Percentiles rank a stretch among this genome's conserved stretches.
Conservation (phyloP, 2,113 vertebrate species). For the Eupsittula cactorum region DNA sequence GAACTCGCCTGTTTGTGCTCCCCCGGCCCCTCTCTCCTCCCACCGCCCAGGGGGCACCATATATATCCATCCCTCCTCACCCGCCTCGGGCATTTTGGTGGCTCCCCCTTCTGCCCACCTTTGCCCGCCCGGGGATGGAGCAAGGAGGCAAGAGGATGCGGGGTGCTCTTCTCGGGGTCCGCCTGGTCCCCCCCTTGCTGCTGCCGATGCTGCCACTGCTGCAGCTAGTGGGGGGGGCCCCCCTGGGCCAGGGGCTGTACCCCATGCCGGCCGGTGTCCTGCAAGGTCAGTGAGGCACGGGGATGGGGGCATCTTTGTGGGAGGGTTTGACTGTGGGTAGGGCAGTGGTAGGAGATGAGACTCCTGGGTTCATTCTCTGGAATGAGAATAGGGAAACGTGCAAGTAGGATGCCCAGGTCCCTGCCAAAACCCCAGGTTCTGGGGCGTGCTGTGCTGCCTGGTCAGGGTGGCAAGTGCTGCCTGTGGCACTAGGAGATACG, state of each 20-base stretch:
- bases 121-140: background rate
- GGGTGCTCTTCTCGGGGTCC: background rate
- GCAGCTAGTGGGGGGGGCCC: slow-evolving; percentile 70
- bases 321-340: background rate
- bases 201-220: slow-evolving; percentile 48
- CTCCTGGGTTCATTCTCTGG: background rate
- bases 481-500: background rate
- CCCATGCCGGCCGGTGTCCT: slow-evolving; percentile 83
- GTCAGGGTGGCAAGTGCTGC: background rate
- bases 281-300: slow-evolving; percentile 78
- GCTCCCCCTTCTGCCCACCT: slow-evolving; percentile 23
- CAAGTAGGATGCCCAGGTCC: background rate
- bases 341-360: background rate
- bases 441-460: fast-evolving
- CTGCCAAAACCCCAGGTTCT: background rate
- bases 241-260: slow-evolving; percentile 81
- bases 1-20: slow-evolving; percentile 90
- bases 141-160: background rate
- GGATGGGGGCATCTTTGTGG: background rate
- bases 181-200: background rate
- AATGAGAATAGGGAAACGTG: background rate
- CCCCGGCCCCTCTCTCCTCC: slow-evolving; percentile 70
- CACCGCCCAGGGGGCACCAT: slow-evolving; percentile 75
- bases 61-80: slow-evolving; percentile 81
- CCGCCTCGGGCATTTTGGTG: slow-evolving; percentile 37